Evolutionary conservation across 2,797 vertebrate genomes (phyloP).

Genomic region (Austrolebias charrua): DNA sequence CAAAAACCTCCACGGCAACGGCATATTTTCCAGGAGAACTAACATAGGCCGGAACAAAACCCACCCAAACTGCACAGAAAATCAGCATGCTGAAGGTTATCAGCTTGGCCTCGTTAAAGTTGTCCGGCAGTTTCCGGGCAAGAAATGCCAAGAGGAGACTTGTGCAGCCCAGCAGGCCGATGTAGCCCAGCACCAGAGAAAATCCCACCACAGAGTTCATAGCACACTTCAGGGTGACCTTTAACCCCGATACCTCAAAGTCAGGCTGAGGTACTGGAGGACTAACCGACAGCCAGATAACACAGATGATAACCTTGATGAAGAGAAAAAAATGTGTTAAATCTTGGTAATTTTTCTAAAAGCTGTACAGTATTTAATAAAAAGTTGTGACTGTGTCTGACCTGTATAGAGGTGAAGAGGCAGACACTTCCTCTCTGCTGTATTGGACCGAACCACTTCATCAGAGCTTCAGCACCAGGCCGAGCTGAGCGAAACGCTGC

Average conservation of each 20-base stretch:
- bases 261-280: slow-evolving; percentile 68
- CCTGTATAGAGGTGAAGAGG: slow-evolving; percentile 71
- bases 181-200: slow-evolving; percentile 74
- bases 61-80: slow-evolving; percentile 77
- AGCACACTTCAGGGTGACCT: slow-evolving; percentile 66
- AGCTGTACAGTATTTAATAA: background rate
- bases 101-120: slow-evolving; percentile 77
- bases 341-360: background rate
- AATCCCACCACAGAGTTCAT: slow-evolving; percentile 74
- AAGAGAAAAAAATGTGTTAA: slow-evolving; percentile 9
- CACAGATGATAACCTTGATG: slow-evolving; percentile 64
- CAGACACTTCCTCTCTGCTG: slow-evolving; percentile 74
- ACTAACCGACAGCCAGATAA: slow-evolving; percentile 63
- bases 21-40: slow-evolving; percentile 79
- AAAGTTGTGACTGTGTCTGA: slow-evolving; percentile 11
- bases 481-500: slow-evolving; percentile 70
- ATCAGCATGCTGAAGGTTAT: slow-evolving; percentile 82
- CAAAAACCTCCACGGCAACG: slow-evolving; percentile 78
- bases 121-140: slow-evolving; percentile 76
- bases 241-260: slow-evolving; percentile 62
- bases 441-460: slow-evolving; percentile 73
- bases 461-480: slow-evolving; percentile 59
- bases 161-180: slow-evolving; percentile 69
- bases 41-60: slow-evolving; percentile 75
- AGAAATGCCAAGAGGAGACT: slow-evolving; percentile 76